Base-by-base conservation (phyloP, 2,888 invertebrate genomes). In the Scelioninae gen. 1 region DNA sequence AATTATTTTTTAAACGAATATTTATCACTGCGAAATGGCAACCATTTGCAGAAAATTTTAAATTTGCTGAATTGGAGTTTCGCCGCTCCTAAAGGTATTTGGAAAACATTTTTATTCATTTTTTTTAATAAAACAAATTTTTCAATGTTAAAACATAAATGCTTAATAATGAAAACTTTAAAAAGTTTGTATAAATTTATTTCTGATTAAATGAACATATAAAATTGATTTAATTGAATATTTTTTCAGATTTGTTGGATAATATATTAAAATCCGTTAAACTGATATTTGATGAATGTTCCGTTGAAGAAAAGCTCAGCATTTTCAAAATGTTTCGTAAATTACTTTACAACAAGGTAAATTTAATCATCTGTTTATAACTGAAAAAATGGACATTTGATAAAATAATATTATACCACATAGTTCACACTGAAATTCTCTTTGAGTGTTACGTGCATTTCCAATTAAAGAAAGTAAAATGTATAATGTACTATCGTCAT, bases 1-100 rank as follows among this genome's bases (percentile, higher is more conserved):
- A 88, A 89, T 83, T 82, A 88, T 40, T 92, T 92, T 62, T 84
- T 92, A 0, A 84, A 88, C 31, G 89, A 92, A 55, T 92, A 91
- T 80, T 76, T 92, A 23, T 87, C 86, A 29, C 87, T 86, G 29
- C 88, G 89, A 78, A 89, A 87, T 7, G 89, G 88, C 34, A 89
- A 92, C 40, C 83, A 88, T 84, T 85, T 86, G 0, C 29, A 77
- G 0, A 87, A 89, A 49, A 75, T 92, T 69, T 82, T 92, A 7
- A 65, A 85, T 3, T 84, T 92, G n/a, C 65, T 92, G 38, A 85
- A 89, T 62, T 92, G 92, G 92, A 90, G 88, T 47, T 88, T 87
- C 4, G 72, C 86, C 53, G 88, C 90, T 10, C 83, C 85, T 32
- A 62, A 76, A 16, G 92, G 91, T 72, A 23, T 23, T 4, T 4